Evolutionary conservation across 2,888 invertebrate genomes (phyloP).

Genomic region (Drosophila sordidula): DNA sequence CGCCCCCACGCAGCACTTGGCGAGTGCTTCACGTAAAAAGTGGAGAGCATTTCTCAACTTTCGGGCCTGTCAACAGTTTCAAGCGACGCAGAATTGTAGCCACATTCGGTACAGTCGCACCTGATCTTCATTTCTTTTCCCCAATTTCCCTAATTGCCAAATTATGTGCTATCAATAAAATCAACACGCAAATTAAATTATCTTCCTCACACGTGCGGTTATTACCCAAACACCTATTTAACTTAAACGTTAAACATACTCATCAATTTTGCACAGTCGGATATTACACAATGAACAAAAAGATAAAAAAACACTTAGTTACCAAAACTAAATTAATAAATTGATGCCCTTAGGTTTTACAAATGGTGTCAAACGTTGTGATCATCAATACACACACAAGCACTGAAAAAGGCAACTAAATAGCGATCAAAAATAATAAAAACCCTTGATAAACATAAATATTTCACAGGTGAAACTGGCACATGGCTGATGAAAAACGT

Average conservation of each 20-base stretch:
- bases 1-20: constrained; percentile 24
- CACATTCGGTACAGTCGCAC: constrained; percentile 11
- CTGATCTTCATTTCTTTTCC: background rate
- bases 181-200: constrained; percentile 44
- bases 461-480: constrained; percentile 9
- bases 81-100: constrained; percentile 2
- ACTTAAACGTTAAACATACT: constrained; percentile 8
- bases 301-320: constrained; percentile 19
- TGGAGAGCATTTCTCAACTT: constrained; percentile 52
- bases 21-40: constrained; percentile 44
- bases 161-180: constrained; percentile 22
- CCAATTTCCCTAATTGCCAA: constrained; percentile 1
- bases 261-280: constrained; percentile 43
- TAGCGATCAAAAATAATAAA: constrained; percentile 2
- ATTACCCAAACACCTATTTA: constrained; percentile 32
- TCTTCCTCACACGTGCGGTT: constrained; percentile 29
- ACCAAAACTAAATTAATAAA: constrained; percentile 48
- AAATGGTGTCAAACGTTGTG: constrained; percentile 46
- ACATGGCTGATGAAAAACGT: background rate
- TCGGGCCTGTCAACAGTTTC: constrained; percentile 5
- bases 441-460: constrained; percentile 5
- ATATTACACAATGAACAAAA: constrained; percentile 52
- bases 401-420: constrained; percentile 7
- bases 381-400: constrained; percentile 28
- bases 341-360: constrained; percentile 29